Conservation (phyloP, 1,140 invertebrate species). For the Aporrectodea caliginosa region DNA sequence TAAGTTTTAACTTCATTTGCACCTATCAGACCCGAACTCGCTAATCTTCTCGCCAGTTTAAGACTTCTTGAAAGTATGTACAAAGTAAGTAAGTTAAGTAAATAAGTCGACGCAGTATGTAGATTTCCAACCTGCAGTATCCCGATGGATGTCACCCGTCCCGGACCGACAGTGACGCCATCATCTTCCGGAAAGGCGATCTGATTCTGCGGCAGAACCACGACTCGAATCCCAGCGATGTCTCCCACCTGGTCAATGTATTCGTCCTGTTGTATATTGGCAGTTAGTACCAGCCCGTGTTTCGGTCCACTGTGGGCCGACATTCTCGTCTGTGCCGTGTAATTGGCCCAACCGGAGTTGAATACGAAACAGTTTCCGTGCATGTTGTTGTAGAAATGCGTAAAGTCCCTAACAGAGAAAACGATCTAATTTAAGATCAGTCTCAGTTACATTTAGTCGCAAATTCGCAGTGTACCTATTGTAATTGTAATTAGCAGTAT, state of each 20-base stretch:
- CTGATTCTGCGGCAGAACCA: constrained; percentile 47
- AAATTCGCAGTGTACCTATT: no score
- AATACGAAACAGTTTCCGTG: constrained; percentile 34
- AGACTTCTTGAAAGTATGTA: no score
- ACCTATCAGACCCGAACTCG: no score
- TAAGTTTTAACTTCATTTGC: no score
- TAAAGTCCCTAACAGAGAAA: constrained; percentile 14
- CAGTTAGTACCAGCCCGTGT: constrained; percentile 24
- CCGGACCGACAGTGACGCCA: constrained; percentile 52
- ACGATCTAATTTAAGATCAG: no score
- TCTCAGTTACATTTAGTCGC: no score
- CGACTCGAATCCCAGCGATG: constrained; percentile 48
- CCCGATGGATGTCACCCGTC: constrained; percentile 39
- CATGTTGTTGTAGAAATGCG: constrained; percentile 18
- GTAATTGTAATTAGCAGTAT: no score
- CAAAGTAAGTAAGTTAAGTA: no score
- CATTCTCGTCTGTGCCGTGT: neutral
- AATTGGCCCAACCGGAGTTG: constrained; percentile 32
- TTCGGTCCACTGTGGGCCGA: constrained; percentile 15
- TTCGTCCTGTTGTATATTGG: constrained; percentile 31
- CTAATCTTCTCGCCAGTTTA: no score
- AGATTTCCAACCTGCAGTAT: constrained; percentile 28
- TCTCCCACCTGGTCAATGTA: constrained; percentile 18
- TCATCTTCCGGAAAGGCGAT: constrained; percentile 54
- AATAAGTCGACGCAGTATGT: no score